These are phyloP conservation scores for Potamarius usumacintae DNA, from an alignment of 2,113 vertebrate species.

Conservation along the genomic window DNA sequence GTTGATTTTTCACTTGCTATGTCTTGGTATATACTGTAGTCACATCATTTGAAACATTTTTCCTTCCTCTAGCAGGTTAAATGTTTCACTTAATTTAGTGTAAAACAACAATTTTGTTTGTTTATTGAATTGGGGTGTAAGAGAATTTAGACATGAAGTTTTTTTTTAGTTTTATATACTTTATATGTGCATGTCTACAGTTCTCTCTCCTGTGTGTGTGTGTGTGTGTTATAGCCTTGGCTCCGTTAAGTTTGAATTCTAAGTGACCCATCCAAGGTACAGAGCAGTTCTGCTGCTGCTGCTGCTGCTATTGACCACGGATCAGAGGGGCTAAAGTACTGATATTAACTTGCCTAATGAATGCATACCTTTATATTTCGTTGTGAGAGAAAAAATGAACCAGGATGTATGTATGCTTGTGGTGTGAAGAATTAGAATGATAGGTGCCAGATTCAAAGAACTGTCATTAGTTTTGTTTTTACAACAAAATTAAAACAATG, in stretches of 20 bases:
- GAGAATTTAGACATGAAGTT: background rate
- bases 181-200: background rate
- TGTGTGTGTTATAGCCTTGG: slow-evolving; percentile 67
- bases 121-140: background rate
- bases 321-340: slow-evolving; percentile 52
- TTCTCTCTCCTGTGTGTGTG: background rate
- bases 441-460: slow-evolving; percentile 53
- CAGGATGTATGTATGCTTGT: background rate
- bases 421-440: slow-evolving; percentile 61
- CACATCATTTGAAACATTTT: background rate
- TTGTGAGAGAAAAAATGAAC: slow-evolving; percentile 9
- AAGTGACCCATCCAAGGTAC: slow-evolving; percentile 28
- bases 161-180: background rate
- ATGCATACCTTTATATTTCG: slow-evolving; percentile 37
- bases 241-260: slow-evolving; percentile 60
- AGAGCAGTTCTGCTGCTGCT: slow-evolving; percentile 34
- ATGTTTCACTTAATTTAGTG: background rate
- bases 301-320: slow-evolving; percentile 57
- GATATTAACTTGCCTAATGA: slow-evolving; percentile 57
- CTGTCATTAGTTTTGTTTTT: slow-evolving; percentile 59
- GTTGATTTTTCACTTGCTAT: background rate
- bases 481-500: slow-evolving; percentile 42
- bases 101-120: background rate
- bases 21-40: background rate
- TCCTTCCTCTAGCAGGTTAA: background rate